Evolutionary conservation across 2,797 vertebrate species (phyloP).

Genomic region (Channa striata): DNA sequence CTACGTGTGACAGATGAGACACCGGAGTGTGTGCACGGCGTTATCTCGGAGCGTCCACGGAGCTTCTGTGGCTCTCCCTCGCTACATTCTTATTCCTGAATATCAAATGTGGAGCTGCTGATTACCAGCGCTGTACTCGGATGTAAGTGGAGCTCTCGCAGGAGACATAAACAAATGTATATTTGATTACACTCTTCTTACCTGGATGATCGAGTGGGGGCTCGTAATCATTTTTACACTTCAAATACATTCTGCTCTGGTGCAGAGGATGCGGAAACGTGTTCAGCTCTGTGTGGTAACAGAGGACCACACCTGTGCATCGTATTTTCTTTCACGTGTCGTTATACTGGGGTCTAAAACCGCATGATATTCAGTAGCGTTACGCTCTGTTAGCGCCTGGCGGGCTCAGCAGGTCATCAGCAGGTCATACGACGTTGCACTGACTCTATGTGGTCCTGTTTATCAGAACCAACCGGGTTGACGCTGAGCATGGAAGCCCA

Average conservation of each 20-base stretch:
- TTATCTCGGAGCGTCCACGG: constrained; percentile 21
- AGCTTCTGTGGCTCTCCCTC: constrained; percentile 9
- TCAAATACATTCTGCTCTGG: constrained; percentile 34
- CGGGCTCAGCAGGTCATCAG: too few species aligned
- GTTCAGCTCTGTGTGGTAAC: neutral
- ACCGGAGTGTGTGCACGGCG: constrained; percentile 20
- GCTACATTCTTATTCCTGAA: constrained; percentile 13
- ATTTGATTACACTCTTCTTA: constrained; percentile 40
- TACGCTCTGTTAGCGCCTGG: too few species aligned
- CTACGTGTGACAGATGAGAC: constrained; percentile 45
- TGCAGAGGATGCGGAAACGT: constrained; percentile 8
- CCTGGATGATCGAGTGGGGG: constrained; percentile 23
- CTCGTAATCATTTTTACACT: constrained; percentile 19
- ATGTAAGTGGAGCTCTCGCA: constrained; percentile 35
- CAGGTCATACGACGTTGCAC: too few species aligned
- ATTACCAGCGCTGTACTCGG: constrained; percentile 34
- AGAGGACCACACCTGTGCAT: neutral
- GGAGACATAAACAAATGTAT: constrained; percentile 45
- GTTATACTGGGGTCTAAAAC: neutral
- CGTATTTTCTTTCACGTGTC: neutral
- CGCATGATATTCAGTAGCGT: too few species aligned
- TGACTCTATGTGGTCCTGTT: too few species aligned
- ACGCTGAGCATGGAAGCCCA: too few species aligned
- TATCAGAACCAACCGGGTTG: too few species aligned
- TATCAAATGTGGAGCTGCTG: constrained; percentile 18